These are phyloP conservation scores for Pseudoatta argentina DNA, from an alignment of 1,140 invertebrate species.

Conservation along the genomic window DNA sequence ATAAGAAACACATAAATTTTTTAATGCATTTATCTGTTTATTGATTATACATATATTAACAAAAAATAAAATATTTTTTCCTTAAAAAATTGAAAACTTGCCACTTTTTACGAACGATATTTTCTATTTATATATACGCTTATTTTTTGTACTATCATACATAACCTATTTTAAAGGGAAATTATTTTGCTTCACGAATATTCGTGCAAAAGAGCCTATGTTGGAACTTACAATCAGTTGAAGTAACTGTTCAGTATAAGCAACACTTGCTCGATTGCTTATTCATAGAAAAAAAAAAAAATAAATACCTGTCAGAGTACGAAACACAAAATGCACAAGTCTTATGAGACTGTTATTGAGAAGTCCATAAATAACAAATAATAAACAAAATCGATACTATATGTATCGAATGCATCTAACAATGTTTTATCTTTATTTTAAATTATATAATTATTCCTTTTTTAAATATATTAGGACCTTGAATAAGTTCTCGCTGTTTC, in stretches of 20 bases:
- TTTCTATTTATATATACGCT: background rate
- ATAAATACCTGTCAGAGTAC: background rate
- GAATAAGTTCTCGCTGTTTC: too few relatives aligned
- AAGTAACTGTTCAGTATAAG: background rate
- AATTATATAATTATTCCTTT: background rate
- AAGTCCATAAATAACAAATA: constrained; percentile 19
- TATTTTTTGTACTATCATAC: background rate
- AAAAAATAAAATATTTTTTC: background rate
- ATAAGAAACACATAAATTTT: background rate
- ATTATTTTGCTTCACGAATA: background rate
- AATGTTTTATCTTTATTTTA: background rate
- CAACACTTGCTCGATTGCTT: background rate
- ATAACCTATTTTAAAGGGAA: background rate
- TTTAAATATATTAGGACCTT: constrained; percentile 1
- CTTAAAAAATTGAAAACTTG: background rate
- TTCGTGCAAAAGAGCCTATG: background rate
- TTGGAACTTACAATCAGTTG: background rate
- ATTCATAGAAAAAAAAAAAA: constrained; percentile 2
- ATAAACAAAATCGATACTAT: constrained; percentile 13
- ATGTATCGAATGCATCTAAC: constrained; percentile 6
- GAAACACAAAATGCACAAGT: background rate
- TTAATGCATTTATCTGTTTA: background rate
- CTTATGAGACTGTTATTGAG: background rate
- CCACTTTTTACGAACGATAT: background rate
- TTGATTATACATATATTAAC: too few relatives aligned